Percentiles rank a stretch among this genome's conserved stretches.
Conservation (phyloP, 1,140 invertebrate genomes). For the Scaptomyza graminum region DNA sequence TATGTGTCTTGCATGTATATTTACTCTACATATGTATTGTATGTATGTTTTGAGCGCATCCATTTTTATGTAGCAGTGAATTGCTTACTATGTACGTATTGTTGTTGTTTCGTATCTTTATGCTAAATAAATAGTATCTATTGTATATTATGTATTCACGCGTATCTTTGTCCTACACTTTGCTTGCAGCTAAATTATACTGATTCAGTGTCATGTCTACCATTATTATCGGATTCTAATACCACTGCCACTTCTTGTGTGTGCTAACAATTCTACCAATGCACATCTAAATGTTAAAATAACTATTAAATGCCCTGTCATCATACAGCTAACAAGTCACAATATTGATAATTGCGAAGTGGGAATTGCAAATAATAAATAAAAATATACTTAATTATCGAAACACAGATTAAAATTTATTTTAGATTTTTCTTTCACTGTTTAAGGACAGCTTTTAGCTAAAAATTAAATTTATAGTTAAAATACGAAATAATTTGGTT, state of each 20-base stretch:
- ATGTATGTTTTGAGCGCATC: constrained; percentile 66
- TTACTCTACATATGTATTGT: neutral
- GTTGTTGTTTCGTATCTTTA: constrained; percentile 18
- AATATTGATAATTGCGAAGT: neutral
- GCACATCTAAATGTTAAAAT: constrained; percentile 6
- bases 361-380: too few relatives aligned
- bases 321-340: constrained; percentile 15
- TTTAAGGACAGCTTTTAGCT: constrained; percentile 17
- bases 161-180: constrained; percentile 10
- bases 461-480: constrained; percentile 9
- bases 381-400: too few relatives aligned
- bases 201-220: constrained; percentile 52
- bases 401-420: neutral
- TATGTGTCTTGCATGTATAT: constrained; percentile 27
- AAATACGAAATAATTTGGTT: neutral
- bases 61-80: constrained; percentile 56
- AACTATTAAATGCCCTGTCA: constrained; percentile 32
- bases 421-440: constrained; percentile 2
- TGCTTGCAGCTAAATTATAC: constrained; percentile 74
- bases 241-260: constrained; percentile 15
- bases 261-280: constrained; percentile 26
- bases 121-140: constrained; percentile 25
- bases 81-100: constrained; percentile 50
- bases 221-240: constrained; percentile 21
- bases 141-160: constrained; percentile 11